Evolutionary conservation across 2,888 invertebrate genomes (phyloP), one percentile per base, ranked within the genome.

Genomic region (Piscicola geometra): DNA sequence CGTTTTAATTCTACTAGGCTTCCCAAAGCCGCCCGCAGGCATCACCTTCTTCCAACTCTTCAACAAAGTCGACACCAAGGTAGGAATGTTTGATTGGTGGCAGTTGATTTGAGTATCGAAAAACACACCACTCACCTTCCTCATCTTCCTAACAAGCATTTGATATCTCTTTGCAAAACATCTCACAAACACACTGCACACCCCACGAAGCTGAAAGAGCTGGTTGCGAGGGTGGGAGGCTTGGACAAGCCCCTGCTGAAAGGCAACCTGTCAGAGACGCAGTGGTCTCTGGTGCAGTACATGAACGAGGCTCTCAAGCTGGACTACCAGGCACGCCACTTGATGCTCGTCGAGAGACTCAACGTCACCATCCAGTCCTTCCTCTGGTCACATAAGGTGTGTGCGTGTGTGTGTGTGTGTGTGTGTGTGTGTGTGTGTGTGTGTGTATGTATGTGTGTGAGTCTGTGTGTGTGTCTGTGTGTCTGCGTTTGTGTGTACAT

Each of bases 321-420:
- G 21, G 97, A 98, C 82, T 98, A 94, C 83, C 88, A 89, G 80
- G 87, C 92, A 77, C 87, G 97, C 71, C 87, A 94, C 76, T 91
- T 94, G 83, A 93, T 94, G 87, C 88, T 98, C 79, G 87, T 97
- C 5, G 94, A 94, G 72, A 88, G 98, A 71, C 86, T 98, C 50
- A 97, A 98, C 85, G 95, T 96, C 77, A 99, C 98, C 0, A 90
- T 98, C 81, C 93, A 95, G 85, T 97, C 97, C 75, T 99, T 98
- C 86, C 90, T 84, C 79, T 88, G 88, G 88, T 85, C 86, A n/a
- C 86, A 86, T 50, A 82, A 83, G 79, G 84, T 85, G n/a, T 86
- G 15, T 41, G 15, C 41, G 41, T 41, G 41, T 9, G 15, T 41
- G 41, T n/a, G n/a, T n/a, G n/a, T n/a, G n/a, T n/a, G n/a, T n/a